phyloP scores from a whole-genome alignment of 1,140 invertebrate genomes.

The Diabrotica undecimpunctata region DNA sequence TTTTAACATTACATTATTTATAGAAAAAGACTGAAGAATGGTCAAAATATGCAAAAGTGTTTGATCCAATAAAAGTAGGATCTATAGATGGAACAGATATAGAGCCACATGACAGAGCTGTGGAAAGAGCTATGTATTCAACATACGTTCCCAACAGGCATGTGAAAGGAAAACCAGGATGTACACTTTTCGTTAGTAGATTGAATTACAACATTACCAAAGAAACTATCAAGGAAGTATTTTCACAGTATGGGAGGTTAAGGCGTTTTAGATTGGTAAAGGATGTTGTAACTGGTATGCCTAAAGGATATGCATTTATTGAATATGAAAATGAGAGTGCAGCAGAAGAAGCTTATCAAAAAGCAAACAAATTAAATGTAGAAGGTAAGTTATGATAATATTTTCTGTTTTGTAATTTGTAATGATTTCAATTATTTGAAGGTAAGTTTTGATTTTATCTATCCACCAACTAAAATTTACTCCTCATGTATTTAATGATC shows the following conservation, averaged over 20 bases:
- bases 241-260: constrained; percentile 66
- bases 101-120: constrained; percentile 75
- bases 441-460: no score
- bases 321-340: constrained; percentile 66
- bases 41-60: constrained; percentile 54
- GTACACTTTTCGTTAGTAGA: constrained; percentile 76
- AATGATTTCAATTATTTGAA: no score
- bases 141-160: constrained; percentile 66
- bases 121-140: constrained; percentile 68
- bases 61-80: constrained; percentile 69
- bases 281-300: constrained; percentile 71
- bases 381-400: constrained; percentile 45
- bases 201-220: constrained; percentile 69
- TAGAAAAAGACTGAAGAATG: constrained; percentile 37
- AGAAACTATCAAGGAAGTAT: constrained; percentile 57
- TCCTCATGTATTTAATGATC: no score
- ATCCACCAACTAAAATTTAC: no score
- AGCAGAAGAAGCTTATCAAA: constrained; percentile 58
- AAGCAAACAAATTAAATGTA: constrained; percentile 55
- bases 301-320: constrained; percentile 81
- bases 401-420: not conserved
- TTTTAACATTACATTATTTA: no score
- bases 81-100: constrained; percentile 83
- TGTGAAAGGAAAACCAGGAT: constrained; percentile 61
- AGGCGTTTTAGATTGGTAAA: constrained; percentile 65